Base-by-base conservation (phyloP, 2,113 vertebrate species). In the Calyptomena viridis region DNA sequence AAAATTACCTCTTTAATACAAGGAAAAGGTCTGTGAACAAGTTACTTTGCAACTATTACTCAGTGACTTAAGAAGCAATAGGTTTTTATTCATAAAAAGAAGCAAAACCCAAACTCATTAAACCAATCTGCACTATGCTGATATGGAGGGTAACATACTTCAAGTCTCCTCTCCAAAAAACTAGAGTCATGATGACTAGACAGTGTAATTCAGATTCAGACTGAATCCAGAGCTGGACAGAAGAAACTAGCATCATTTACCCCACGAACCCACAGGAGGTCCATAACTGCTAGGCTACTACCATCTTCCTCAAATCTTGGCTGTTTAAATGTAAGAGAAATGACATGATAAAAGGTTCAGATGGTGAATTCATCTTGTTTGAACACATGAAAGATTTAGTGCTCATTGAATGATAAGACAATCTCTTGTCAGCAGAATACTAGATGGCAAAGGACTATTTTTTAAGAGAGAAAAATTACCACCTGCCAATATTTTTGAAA, bases 401-500 rank as follows among this genome's bases (percentile, higher is more conserved):
- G 28, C 22, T 84, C 62, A 68, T 0, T 72, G 73, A 89, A 44
- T 1, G 17, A 40, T 72, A 94, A 78, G 74, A 87, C 86, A 81
- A 40, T 80, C 18, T 87, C 56, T 63, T 89, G 84, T 91, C 86
- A 92, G 69, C 52, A 94, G 60, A 94, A 84, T 40, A 44, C 12
- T 49, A 44, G 60, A 87, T 89, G 60, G 66, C 66, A 84, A 92
- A 94, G 52, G 66, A 89, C 64, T 63, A 72, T 58, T 40, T 91
- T 92, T 94, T 75, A 84, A 89, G 49, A 68, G 40, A 93, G 84
- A 84, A 95, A 94, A 95, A 94, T 95, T 94, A 94, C 85, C 69
- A 92, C 40, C 77, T 94, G 93, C 17, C 81, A 91, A 53, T 96
- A 94, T 84, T 94, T 94, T 87, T 92, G 84, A 95, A 92, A 92